These are phyloP conservation scores for Phylloscopus collybita DNA, from an alignment of 2,797 vertebrate genomes.

Conservation along the genomic window DNA sequence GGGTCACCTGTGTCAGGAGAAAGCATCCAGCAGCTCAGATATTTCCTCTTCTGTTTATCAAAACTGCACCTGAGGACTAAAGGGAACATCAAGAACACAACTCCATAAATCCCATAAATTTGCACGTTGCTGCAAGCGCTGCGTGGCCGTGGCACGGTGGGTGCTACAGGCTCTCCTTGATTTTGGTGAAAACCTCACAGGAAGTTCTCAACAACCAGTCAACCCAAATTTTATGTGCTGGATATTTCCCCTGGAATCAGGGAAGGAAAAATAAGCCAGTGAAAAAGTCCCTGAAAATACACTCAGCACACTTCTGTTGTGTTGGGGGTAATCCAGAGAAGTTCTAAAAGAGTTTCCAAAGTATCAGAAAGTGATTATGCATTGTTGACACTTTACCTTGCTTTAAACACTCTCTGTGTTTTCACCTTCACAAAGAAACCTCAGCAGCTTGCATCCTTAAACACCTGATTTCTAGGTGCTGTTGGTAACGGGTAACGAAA, in stretches of 20 bases:
- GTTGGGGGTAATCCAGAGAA: background rate
- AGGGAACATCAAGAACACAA: background rate
- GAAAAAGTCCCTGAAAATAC: background rate
- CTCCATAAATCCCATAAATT: background rate
- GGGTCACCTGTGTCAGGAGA: too few species aligned
- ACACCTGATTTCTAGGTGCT: background rate
- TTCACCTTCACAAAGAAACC: background rate
- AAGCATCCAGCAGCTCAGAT: background rate
- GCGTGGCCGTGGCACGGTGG: background rate
- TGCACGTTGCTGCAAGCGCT: background rate
- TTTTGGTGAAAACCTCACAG: background rate
- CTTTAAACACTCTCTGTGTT: background rate
- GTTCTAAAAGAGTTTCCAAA: background rate
- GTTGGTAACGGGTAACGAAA: background rate
- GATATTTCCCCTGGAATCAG: background rate
- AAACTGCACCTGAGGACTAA: background rate
- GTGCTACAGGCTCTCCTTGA: background rate
- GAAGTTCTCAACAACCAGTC: rapidly evolving
- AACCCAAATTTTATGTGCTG: too few species aligned
- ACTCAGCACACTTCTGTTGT: background rate
- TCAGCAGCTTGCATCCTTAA: background rate
- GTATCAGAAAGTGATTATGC: background rate
- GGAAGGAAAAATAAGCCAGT: background rate
- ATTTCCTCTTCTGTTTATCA: background rate
- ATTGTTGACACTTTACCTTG: background rate